A percentile compares a stretch with the other conserved stretches of the same genome.
phyloP scores from a whole-genome alignment of 2,888 invertebrate genomes.

The Campoplex nolae region DNA sequence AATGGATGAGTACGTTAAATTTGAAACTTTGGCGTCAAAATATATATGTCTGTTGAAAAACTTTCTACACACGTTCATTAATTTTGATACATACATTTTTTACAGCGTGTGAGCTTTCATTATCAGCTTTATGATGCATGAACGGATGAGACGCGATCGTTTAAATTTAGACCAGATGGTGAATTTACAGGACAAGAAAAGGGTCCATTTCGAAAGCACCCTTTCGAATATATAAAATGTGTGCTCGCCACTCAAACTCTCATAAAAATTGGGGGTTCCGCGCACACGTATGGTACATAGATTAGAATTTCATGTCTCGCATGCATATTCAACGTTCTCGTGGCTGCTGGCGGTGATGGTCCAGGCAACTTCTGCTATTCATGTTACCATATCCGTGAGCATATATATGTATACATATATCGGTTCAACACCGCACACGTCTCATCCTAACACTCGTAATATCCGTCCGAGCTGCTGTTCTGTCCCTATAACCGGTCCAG shows the following conservation, averaged over 20 bases:
- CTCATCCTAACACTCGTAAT: constrained; percentile 63
- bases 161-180: background rate
- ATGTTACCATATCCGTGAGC: background rate
- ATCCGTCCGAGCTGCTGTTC: constrained; percentile 58
- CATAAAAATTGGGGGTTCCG: constrained; percentile 30
- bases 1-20: no score
- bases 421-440: constrained; percentile 51
- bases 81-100: no score
- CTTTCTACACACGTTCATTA: background rate
- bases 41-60: background rate
- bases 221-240: constrained; percentile 18
- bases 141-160: background rate
- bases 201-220: background rate
- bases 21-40: no score
- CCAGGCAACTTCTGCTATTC: constrained; percentile 49
- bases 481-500: constrained; percentile 53
- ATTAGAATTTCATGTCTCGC: constrained; percentile 53
- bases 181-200: background rate
- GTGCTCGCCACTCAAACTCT: constrained; percentile 10
- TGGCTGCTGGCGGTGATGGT: constrained; percentile 32
- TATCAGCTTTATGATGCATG: no score
- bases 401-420: constrained; percentile 52
- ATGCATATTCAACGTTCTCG: constrained; percentile 45
- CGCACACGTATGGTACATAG: constrained; percentile 29
- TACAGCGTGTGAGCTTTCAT: background rate